Percentiles rank a stretch among this genome's conserved stretches.
phyloP scores from a whole-genome alignment of 2,113 vertebrate genomes.

The Ellobius talpinus region DNA sequence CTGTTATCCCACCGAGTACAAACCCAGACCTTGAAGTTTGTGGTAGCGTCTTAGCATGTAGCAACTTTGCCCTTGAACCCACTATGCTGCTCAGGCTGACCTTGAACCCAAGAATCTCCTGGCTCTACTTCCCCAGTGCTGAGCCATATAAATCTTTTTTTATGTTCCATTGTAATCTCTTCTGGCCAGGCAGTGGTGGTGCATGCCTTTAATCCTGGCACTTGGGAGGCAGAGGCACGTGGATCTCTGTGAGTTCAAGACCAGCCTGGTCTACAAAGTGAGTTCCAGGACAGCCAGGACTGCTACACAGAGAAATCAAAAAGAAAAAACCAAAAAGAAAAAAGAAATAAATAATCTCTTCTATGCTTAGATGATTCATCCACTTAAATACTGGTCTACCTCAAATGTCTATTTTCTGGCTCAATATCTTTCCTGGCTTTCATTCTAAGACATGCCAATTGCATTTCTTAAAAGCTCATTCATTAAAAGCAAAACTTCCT shows the following conservation, averaged over 20 bases:
- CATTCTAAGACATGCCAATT: background rate
- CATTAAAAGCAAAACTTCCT: slow-evolving; percentile 36
- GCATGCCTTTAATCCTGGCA: too few species aligned
- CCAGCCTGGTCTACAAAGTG: too few species aligned
- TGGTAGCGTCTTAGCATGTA: background rate
- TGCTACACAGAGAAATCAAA: too few species aligned
- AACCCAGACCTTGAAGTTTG: background rate
- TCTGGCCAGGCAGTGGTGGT: too few species aligned
- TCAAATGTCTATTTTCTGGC: slow-evolving; percentile 28
- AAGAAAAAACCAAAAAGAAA: too few species aligned
- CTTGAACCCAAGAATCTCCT: background rate
- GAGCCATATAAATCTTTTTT: background rate
- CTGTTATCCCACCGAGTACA: background rate
- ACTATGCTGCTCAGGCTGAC: background rate
- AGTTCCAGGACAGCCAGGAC: too few species aligned
- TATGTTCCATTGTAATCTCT: background rate
- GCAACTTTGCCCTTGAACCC: background rate
- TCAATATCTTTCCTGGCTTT: background rate
- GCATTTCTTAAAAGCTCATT: background rate
- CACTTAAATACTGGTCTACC: slow-evolving; percentile 1
- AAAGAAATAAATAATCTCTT: background rate
- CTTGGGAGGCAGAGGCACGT: too few species aligned
- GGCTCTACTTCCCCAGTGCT: background rate
- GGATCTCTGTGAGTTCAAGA: too few species aligned
- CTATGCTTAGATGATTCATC: background rate